These are phyloP conservation scores for Malacosoma neustria DNA, from an alignment of 2,888 invertebrate genomes.

Conservation along the genomic window DNA sequence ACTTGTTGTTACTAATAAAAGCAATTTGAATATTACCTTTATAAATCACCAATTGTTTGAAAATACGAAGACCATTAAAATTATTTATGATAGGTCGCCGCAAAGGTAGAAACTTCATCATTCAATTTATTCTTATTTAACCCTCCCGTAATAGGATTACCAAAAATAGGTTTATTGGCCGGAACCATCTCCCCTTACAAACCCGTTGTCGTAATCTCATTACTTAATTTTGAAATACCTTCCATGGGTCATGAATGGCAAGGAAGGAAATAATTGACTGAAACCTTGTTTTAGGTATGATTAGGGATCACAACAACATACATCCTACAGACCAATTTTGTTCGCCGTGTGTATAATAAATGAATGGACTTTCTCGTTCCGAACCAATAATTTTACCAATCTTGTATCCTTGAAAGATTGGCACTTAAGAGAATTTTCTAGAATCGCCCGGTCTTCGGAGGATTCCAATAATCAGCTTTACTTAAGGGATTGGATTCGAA, in stretches of 20 bases:
- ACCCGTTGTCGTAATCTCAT: conserved; percentile 49
- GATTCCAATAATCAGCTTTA: conserved; percentile 69
- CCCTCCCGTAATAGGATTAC: conserved; percentile 41
- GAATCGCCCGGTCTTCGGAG: conserved; percentile 42
- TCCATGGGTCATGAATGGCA: conserved; percentile 55
- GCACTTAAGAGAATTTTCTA: conserved; percentile 60
- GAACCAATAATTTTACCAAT: conserved; percentile 49
- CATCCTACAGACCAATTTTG: conserved; percentile 10
- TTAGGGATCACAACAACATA: no score
- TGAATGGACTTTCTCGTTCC: conserved; percentile 44
- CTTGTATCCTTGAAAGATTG: conserved; percentile 49
- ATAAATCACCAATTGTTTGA: background rate
- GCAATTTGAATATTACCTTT: background rate
- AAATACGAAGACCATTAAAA: background rate
- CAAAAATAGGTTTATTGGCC: conserved; percentile 55
- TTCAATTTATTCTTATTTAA: conserved; percentile 12
- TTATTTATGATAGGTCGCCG: background rate
- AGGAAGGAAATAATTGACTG: conserved; percentile 42
- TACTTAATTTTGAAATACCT: conserved; percentile 61
- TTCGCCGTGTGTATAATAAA: conserved; percentile 45
- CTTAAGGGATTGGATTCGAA: conserved; percentile 69
- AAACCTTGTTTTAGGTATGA: conserved; percentile 32
- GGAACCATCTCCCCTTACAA: conserved; percentile 49
- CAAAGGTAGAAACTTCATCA: conserved; percentile 1
- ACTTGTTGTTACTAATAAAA: background rate